Conservation (phyloP, 2,797 vertebrate species). For the Bucorvus abyssinicus region DNA sequence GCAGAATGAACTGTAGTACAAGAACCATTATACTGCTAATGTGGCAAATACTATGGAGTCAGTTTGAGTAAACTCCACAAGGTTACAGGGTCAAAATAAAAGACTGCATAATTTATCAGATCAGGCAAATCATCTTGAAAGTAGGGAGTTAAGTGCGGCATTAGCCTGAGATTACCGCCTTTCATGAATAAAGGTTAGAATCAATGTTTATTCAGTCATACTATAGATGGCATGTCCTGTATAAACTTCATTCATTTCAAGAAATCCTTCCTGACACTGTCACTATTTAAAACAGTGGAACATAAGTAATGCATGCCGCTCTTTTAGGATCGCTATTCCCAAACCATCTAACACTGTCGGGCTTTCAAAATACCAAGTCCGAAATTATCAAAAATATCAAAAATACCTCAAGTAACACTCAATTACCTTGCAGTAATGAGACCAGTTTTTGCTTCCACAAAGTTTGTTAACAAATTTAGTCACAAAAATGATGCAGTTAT, state of each 20-base stretch:
- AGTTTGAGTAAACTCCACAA: constrained; percentile 67
- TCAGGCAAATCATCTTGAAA: constrained; percentile 69
- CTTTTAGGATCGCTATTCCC: constrained; percentile 25
- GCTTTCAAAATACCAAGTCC: not conserved
- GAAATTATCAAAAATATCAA: not conserved
- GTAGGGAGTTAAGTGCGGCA: constrained; percentile 63
- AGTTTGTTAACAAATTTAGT: not conserved
- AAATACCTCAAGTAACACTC: not conserved
- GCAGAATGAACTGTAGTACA: constrained; percentile 36
- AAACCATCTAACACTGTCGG: not conserved
- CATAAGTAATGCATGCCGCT: constrained; percentile 21
- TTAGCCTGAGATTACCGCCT: constrained; percentile 56
- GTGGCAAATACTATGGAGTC: constrained; percentile 55
- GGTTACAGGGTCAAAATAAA: constrained; percentile 72
- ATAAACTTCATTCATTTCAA: constrained; percentile 68
- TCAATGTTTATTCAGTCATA: constrained; percentile 68
- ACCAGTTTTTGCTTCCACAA: not conserved
- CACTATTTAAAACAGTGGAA: constrained; percentile 44
- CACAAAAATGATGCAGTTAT: not conserved
- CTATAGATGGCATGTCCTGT: constrained; percentile 62
- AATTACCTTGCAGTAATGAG: not conserved
- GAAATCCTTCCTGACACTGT: constrained; percentile 46
- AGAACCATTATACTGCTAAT: constrained; percentile 52
- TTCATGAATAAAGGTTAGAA: constrained; percentile 70
- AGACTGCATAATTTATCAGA: constrained; percentile 77